A percentile compares a stretch with the other conserved stretches of the same genome.
Conservation (phyloP, 2,888 invertebrate species). For the Copidosoma aretas region DNA sequence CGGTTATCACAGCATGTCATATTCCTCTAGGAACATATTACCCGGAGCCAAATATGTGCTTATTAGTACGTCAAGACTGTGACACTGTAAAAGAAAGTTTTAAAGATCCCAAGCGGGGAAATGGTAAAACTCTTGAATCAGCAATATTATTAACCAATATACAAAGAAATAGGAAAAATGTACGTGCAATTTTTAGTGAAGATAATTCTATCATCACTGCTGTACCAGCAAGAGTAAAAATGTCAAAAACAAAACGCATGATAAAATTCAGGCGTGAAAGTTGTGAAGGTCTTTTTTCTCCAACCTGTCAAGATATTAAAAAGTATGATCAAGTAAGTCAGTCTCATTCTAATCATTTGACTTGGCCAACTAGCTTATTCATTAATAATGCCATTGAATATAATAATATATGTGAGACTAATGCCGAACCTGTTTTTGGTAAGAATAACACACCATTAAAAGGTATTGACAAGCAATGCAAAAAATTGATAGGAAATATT, state of each 20-base stretch:
- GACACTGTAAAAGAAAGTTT: slow-evolving; percentile 7
- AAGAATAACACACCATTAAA: slow-evolving; percentile 1
- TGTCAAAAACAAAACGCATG: not conserved
- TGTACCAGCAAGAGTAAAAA: slow-evolving; percentile 1
- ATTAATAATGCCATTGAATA: not conserved
- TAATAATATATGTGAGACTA: not conserved
- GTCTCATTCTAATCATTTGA: slow-evolving; percentile 1
- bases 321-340: slow-evolving; percentile 1
- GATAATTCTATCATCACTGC: slow-evolving; percentile 1
- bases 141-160: not conserved
- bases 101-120: not conserved
- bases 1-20: not conserved
- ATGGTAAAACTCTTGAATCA: slow-evolving; percentile 3
- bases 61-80: slow-evolving; percentile 3
- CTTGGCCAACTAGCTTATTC: not conserved
- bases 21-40: slow-evolving; percentile 8
- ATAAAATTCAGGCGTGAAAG: too few species aligned
- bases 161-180: not conserved
- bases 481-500: not conserved
- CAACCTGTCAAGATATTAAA: not conserved
- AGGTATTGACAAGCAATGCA: slow-evolving; percentile 1
- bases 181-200: slow-evolving; percentile 1
- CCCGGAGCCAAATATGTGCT: slow-evolving; percentile 12
- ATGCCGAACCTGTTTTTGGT: not conserved
- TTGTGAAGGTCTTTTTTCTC: not conserved